Percentiles rank a stretch among this genome's conserved stretches.
These are phyloP conservation scores for Trichogramma dendrolimi DNA, from an alignment of 2,888 invertebrate species.

Conservation along the genomic window DNA sequence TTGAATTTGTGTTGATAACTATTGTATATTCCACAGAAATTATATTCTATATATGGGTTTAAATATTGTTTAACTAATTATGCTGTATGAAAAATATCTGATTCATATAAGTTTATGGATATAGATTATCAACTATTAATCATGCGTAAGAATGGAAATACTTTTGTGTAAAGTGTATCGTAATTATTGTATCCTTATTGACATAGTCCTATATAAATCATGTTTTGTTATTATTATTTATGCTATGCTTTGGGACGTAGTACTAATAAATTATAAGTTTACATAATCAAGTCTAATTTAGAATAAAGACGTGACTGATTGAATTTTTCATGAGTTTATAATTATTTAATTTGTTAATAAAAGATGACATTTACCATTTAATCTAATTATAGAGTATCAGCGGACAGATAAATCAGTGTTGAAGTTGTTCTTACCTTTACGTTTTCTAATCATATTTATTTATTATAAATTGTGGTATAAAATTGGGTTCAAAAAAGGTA, in stretches of 20 bases:
- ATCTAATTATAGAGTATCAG: too few species aligned
- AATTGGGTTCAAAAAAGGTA: too few species aligned
- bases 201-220: conserved; percentile 10
- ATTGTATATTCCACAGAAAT: conserved; percentile 38
- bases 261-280: conserved; percentile 27
- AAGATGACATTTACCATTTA: too few species aligned
- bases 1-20: conserved; percentile 37
- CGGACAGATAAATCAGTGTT: conserved; percentile 20
- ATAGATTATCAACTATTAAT: conserved; percentile 28
- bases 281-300: conserved; percentile 25
- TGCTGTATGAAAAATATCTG: conserved; percentile 33
- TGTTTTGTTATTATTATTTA: conserved; percentile 25
- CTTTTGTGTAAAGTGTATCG: conserved; percentile 26
- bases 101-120: conserved; percentile 34
- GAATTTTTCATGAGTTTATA: conserved; percentile 14
- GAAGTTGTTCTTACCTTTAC: conserved; percentile 23
- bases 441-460: conserved; percentile 27
- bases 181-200: conserved; percentile 24
- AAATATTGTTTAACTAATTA: conserved; percentile 40
- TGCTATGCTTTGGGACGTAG: conserved; percentile 27
- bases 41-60: conserved; percentile 34
- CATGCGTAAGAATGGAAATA: conserved; percentile 23
- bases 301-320: conserved; percentile 28
- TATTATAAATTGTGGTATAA: too few species aligned
- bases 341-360: too few species aligned